phyloP scores from a whole-genome alignment of 2,888 invertebrate species.

The Polydrusus cervinus region DNA sequence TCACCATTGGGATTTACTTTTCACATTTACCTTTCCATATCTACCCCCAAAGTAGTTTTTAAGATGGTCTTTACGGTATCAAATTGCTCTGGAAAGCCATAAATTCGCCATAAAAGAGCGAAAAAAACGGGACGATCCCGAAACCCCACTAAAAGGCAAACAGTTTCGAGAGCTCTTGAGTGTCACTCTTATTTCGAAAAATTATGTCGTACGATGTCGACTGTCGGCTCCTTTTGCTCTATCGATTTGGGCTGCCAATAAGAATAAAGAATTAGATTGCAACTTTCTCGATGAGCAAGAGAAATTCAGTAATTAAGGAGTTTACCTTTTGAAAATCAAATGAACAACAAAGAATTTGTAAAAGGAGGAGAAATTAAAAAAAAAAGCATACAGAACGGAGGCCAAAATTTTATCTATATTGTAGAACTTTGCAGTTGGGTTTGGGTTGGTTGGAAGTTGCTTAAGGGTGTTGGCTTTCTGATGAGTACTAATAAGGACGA shows the following conservation, averaged over 20 bases:
- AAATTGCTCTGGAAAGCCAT: not conserved
- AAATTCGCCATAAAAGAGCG: not conserved
- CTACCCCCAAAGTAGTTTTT: not conserved
- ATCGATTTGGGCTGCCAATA: not conserved
- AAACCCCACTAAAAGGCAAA: conserved; percentile 12
- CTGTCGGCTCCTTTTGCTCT: not conserved
- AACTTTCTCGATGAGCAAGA: too few relatives aligned
- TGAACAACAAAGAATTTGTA: too few relatives aligned
- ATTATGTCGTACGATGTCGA: conserved; percentile 5
- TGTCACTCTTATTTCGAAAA: conserved; percentile 28
- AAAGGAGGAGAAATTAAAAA: too few relatives aligned
- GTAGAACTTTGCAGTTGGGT: too few relatives aligned
- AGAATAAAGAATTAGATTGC: not conserved
- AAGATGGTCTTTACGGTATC: not conserved
- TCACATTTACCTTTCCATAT: not conserved
- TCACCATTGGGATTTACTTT: not conserved
- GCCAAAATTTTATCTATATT: too few relatives aligned
- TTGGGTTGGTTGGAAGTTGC: too few relatives aligned
- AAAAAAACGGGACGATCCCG: not conserved
- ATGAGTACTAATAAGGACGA: too few relatives aligned
- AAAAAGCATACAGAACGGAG: too few relatives aligned
- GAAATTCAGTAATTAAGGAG: too few relatives aligned
- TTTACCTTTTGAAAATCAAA: too few relatives aligned
- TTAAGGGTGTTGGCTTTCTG: too few relatives aligned
- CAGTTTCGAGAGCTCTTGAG: not conserved